These are phyloP conservation scores for Epicampocera succincta DNA, from an alignment of 2,888 invertebrate genomes.

Conservation along the genomic window DNA sequence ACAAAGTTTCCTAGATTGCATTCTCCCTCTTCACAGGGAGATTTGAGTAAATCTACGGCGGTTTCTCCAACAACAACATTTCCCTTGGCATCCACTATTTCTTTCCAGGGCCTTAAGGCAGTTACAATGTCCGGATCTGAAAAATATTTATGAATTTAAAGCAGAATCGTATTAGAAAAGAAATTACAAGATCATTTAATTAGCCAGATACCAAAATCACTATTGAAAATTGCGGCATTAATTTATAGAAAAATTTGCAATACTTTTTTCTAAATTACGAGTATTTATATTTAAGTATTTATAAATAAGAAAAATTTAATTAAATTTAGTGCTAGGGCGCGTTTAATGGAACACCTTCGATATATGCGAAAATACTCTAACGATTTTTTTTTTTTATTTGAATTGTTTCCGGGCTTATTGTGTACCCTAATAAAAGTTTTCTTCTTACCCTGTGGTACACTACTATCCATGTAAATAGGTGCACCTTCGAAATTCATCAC, in stretches of 20 bases:
- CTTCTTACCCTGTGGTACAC: slow-evolving; percentile 85
- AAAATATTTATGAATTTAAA: neutral
- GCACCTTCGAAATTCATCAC: slow-evolving; percentile 87
- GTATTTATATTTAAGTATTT: no score
- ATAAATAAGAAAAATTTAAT: no score
- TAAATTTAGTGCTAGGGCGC: no score
- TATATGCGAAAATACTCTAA: no score
- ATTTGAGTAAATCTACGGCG: slow-evolving; percentile 83
- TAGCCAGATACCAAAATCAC: neutral
- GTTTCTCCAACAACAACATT: slow-evolving; percentile 84
- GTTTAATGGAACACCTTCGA: no score
- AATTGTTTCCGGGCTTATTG: no score
- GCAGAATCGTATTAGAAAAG: neutral
- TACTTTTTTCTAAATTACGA: no score
- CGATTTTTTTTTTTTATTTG: no score
- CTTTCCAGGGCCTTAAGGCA: slow-evolving; percentile 85
- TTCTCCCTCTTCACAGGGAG: slow-evolving; percentile 84
- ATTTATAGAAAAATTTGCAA: no score
- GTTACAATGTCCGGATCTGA: slow-evolving; percentile 85
- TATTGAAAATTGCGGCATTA: no score
- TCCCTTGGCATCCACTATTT: slow-evolving; percentile 83
- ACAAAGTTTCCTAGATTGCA: slow-evolving; percentile 89
- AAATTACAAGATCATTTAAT: neutral
- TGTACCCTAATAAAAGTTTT: neutral
- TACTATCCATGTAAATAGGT: slow-evolving; percentile 86